A percentile compares a stretch with the other conserved stretches of the same genome.
Conservation (phyloP, 2,888 invertebrate species). For the Cylloceria caligata region DNA sequence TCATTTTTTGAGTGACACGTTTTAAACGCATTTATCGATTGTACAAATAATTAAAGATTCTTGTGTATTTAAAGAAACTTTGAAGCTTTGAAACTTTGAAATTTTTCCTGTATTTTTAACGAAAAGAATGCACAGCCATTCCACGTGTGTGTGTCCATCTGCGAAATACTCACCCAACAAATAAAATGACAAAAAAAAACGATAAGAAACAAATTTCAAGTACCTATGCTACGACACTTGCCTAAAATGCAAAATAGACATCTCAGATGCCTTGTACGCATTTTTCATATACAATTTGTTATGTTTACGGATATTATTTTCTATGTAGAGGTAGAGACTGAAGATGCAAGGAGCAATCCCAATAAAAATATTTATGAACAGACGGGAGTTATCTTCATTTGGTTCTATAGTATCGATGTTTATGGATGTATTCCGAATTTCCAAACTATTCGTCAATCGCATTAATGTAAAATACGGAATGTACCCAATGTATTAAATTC, state of each 20-base stretch:
- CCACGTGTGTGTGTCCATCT: slow-evolving; percentile 22
- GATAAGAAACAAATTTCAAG: background rate
- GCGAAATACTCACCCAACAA: background rate
- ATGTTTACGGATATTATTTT: slow-evolving; percentile 70
- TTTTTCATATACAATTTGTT: slow-evolving; percentile 65
- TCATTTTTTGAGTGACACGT: slow-evolving; percentile 11
- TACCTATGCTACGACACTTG: slow-evolving; percentile 24
- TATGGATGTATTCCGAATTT: too few relatives aligned
- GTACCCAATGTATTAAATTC: background rate
- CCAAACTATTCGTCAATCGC: too few relatives aligned
- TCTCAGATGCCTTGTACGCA: slow-evolving; percentile 56
- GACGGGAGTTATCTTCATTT: background rate
- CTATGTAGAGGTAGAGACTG: slow-evolving; percentile 56
- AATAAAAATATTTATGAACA: slow-evolving; percentile 68
- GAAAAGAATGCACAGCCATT: slow-evolving; percentile 29
- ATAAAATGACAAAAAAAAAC: slow-evolving; percentile 6
- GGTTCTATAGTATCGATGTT: background rate
- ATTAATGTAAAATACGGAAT: too few relatives aligned
- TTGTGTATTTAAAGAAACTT: background rate
- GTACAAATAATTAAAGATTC: slow-evolving; percentile 12
- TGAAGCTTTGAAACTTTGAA: too few relatives aligned
- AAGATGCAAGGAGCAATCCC: slow-evolving; percentile 45
- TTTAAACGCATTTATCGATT: slow-evolving; percentile 6
- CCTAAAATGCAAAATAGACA: slow-evolving; percentile 33
- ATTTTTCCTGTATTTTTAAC: background rate